phyloP scores from a whole-genome alignment of 2,797 vertebrate genomes.

The Amblyraja radiata region DNA sequence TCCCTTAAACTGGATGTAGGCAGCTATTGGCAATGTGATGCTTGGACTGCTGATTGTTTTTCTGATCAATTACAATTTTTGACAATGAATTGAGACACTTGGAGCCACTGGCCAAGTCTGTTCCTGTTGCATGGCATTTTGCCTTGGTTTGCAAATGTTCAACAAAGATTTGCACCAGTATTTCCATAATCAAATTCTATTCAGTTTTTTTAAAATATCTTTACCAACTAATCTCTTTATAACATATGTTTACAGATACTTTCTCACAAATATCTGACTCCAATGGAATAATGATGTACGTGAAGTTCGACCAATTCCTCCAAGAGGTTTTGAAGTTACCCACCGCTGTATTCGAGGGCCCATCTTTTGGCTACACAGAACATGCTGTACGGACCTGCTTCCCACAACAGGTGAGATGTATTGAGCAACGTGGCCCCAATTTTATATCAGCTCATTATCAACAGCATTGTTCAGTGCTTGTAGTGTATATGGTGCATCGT shows the following conservation, averaged over 20 bases:
- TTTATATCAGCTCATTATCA: background rate
- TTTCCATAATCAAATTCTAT: background rate
- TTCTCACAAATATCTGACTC: conserved; percentile 96
- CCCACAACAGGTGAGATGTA: conserved; percentile 76
- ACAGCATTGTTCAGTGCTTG: background rate
- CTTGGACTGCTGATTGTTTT: background rate
- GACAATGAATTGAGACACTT: background rate
- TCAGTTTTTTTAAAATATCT: background rate
- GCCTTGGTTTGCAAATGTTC: background rate
- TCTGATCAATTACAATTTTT: background rate
- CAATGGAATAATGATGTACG: conserved; percentile 76
- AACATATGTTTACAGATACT: conserved; percentile 65
- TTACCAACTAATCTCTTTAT: background rate
- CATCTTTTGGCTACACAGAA: conserved; percentile 92
- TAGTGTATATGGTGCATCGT: background rate
- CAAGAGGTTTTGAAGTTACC: conserved; percentile 86
- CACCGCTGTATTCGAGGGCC: conserved; percentile 91
- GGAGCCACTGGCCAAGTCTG: background rate
- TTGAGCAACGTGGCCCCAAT: background rate
- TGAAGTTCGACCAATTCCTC: conserved; percentile 89
- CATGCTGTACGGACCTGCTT: conserved; percentile 83
- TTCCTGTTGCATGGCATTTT: background rate
- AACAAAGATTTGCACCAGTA: background rate
- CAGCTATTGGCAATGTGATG: background rate
- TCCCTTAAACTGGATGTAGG: background rate